Percentiles rank a stretch among this genome's conserved stretches.
Conservation (phyloP, 2,113 vertebrate species). For the Salvator merianae region DNA sequence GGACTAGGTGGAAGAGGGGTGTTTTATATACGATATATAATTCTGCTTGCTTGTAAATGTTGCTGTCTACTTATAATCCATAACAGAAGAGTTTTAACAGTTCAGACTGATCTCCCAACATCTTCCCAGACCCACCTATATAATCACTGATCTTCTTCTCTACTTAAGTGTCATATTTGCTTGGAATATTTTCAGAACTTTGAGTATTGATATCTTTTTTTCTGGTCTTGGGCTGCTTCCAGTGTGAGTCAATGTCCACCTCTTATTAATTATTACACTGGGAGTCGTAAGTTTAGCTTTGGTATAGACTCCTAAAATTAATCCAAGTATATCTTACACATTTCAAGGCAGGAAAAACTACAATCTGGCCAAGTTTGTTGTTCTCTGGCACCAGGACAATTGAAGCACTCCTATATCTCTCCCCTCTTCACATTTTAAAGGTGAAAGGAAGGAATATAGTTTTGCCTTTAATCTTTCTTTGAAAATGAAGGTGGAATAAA, state of each 20-base stretch:
- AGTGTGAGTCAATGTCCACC: conserved; percentile 73
- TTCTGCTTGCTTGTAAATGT: neutral
- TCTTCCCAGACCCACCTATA: neutral
- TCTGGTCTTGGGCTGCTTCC: conserved; percentile 51
- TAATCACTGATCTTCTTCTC: neutral
- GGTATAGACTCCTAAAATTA: conserved; percentile 57
- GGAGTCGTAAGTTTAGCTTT: conserved; percentile 60
- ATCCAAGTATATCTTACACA: conserved; percentile 55
- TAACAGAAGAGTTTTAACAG: neutral
- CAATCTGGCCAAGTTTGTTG: conserved; percentile 52
- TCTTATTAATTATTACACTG: conserved; percentile 26
- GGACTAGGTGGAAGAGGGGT: neutral
- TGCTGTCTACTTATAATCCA: neutral
- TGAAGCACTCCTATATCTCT: neutral
- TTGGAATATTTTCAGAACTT: neutral
- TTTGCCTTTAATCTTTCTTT: neutral
- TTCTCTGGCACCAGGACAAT: conserved; percentile 31
- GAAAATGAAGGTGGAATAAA: neutral
- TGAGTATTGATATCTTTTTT: conserved; percentile 23
- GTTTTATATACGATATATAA: neutral
- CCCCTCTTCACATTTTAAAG: neutral
- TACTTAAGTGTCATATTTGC: rapidly evolving
- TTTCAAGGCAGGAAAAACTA: conserved; percentile 25
- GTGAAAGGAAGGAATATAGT: neutral
- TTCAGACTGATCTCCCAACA: neutral